Evolutionary conservation across 2,888 invertebrate genomes (phyloP).

Genomic region (Diadegma fenestrale): DNA sequence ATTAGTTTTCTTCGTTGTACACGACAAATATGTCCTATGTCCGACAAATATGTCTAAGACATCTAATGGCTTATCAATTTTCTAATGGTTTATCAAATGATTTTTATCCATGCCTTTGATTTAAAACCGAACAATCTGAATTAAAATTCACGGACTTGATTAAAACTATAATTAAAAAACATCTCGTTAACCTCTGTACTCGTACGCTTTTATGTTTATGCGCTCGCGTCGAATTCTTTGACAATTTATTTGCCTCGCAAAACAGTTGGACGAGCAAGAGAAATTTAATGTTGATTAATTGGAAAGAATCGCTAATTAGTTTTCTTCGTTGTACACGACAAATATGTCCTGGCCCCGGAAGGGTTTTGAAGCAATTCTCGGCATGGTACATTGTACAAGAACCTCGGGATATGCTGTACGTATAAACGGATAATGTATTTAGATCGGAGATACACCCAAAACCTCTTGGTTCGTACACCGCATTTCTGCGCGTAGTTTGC

Average conservation of each 20-base stretch:
- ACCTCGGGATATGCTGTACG: background rate
- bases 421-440: background rate
- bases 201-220: no score
- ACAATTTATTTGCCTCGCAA: background rate
- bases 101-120: background rate
- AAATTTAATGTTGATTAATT: background rate
- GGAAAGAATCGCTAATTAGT: background rate
- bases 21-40: background rate
- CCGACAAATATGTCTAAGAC: no score
- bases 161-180: background rate
- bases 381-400: background rate
- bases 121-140: background rate
- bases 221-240: no score
- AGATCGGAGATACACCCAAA: conserved; percentile 5
- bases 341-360: background rate
- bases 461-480: conserved; percentile 4
- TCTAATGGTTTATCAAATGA: background rate
- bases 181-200: no score
- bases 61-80: conserved; percentile 20
- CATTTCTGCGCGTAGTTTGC: background rate
- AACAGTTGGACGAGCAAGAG: background rate
- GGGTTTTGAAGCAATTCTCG: background rate
- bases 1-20: background rate
- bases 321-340: background rate
- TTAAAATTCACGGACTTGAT: background rate